Conservation (phyloP, 1,140 invertebrate species). For the Holotrichia oblita region DNA sequence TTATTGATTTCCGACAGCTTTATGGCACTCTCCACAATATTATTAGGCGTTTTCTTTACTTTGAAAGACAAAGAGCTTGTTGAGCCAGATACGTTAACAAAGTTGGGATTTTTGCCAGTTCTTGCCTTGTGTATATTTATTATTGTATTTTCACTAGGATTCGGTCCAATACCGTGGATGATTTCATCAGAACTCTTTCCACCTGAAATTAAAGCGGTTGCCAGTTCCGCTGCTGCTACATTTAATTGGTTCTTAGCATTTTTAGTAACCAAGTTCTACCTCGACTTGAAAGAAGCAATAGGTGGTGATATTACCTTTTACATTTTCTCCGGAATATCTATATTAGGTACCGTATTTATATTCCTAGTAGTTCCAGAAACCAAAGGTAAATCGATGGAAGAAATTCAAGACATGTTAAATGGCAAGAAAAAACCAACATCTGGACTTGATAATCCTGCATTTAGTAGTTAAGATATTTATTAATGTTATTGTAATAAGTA, state of each 20-base stretch:
- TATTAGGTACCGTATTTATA: constrained; percentile 69
- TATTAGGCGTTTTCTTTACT: constrained; percentile 72
- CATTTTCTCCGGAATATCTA: constrained; percentile 70
- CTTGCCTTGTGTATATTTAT: constrained; percentile 79
- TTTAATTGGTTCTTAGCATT: constrained; percentile 87
- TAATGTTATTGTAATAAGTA: constrained; percentile 1
- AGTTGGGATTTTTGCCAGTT: constrained; percentile 73
- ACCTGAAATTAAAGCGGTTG: constrained; percentile 79
- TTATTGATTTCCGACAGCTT: constrained; percentile 71
- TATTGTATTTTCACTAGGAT: constrained; percentile 79
- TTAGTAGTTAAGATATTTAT: constrained; percentile 23
- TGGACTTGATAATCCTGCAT: constrained; percentile 42
- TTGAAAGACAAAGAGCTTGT: constrained; percentile 61
- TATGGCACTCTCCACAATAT: constrained; percentile 73
- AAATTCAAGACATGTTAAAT: constrained; percentile 73
- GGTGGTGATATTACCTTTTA: constrained; percentile 69
- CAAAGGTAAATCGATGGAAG: constrained; percentile 76
- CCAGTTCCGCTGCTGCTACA: constrained; percentile 76
- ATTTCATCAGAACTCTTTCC: constrained; percentile 81
- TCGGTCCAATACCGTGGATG: constrained; percentile 84
- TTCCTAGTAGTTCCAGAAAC: constrained; percentile 76
- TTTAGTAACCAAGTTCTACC: constrained; percentile 80
- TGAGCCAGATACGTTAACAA: constrained; percentile 45
- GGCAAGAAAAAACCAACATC: constrained; percentile 44
- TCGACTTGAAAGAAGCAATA: constrained; percentile 62